These are phyloP conservation scores for Hemichromis elongatus DNA, from an alignment of 2,113 vertebrate species.

Conservation along the genomic window DNA sequence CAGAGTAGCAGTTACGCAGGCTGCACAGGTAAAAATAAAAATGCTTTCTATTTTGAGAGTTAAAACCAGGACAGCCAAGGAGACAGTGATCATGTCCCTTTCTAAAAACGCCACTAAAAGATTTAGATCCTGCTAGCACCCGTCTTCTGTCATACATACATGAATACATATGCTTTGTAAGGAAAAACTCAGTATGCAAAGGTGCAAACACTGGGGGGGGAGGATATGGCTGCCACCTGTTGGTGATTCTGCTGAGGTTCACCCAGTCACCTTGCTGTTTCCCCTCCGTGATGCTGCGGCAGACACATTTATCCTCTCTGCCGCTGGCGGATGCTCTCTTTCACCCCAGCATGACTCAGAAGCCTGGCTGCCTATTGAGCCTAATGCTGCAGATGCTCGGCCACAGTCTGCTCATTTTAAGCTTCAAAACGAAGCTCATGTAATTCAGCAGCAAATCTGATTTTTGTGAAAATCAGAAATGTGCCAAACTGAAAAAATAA, in stretches of 20 bases:
- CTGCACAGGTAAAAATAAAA: slow-evolving; percentile 22
- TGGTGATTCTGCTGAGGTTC: slow-evolving; percentile 31
- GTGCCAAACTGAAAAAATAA: not conserved
- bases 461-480: not conserved
- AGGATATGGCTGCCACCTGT: slow-evolving; percentile 58
- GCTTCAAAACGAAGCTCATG: not conserved
- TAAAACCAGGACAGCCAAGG: slow-evolving; percentile 41
- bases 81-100: not conserved
- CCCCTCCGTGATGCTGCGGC: slow-evolving; percentile 33
- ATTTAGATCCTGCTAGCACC: not conserved
- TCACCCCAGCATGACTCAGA: slow-evolving; percentile 53
- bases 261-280: slow-evolving; percentile 51
- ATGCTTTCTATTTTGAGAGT: slow-evolving; percentile 49
- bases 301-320: slow-evolving; percentile 26
- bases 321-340: slow-evolving; percentile 9
- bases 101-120: not conserved
- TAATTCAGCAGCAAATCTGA: not conserved
- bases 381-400: not conserved
- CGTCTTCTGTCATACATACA: not conserved
- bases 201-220: not conserved
- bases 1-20: not conserved
- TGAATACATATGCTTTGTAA: not conserved
- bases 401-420: not conserved
- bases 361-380: not conserved
- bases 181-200: not conserved